A percentile compares a stretch with the other conserved stretches of the same genome.
Evolutionary conservation across 2,113 vertebrate species (phyloP).

Genomic region (human): DNA sequence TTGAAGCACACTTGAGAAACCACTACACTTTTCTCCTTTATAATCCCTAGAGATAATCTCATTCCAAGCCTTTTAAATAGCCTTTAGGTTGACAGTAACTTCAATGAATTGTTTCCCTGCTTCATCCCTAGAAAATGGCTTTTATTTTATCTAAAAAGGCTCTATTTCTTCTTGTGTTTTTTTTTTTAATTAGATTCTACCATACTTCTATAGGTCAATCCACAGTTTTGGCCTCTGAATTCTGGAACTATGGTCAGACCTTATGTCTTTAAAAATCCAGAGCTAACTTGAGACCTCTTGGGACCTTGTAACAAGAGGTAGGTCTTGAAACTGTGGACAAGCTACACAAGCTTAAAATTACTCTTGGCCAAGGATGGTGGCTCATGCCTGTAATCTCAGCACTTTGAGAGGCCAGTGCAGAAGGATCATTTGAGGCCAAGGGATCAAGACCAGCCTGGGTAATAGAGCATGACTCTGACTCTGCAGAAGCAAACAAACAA

Average conservation of each 20-base stretch:
- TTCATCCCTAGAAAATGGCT: not conserved
- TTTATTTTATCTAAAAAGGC: not conserved
- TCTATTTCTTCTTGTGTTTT: not conserved
- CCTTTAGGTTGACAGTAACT: not conserved
- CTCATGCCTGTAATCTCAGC: too few species aligned
- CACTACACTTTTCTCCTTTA: not conserved
- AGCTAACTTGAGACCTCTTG: not conserved
- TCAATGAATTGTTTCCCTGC: not conserved
- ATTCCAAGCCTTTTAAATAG: not conserved
- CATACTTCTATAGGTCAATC: not conserved
- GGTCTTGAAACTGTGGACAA: not conserved
- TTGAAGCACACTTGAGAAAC: slow-evolving; percentile 19
- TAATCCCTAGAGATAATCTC: not conserved
- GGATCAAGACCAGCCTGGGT: too few species aligned
- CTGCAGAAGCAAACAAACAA: too few species aligned
- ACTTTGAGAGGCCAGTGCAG: too few species aligned
- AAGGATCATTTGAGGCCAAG: too few species aligned
- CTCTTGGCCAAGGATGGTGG: not conserved
- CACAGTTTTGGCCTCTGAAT: not conserved
- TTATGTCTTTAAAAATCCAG: not conserved
- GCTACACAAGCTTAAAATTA: not conserved
- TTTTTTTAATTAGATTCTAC: not conserved
- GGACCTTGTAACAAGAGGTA: not conserved
- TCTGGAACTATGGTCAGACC: not conserved
- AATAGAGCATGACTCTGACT: too few species aligned